Base-by-base conservation (phyloP, 2,888 invertebrate species). In the Sarcophaga rosellei region DNA sequence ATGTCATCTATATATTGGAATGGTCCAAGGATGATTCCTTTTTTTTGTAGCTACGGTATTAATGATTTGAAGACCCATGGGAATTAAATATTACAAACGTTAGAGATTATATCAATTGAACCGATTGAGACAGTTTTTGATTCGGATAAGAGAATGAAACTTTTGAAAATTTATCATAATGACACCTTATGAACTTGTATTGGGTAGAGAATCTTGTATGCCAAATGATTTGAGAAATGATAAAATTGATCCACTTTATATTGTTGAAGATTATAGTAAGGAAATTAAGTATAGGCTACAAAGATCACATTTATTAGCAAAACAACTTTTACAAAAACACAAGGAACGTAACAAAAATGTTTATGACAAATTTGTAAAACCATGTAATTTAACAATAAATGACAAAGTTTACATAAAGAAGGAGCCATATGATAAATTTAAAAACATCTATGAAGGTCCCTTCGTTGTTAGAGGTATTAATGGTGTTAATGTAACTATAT, bases 111-210 rank as follows among this genome's bases (percentile, higher is more conserved):
- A 17, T 53, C 75, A 21, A 23, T 68, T 1, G 73, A 80, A 6
- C 72, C 72, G 25, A 65, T 80, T 57, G 12, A 59, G n/a, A 80
- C 44, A 66, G 57, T 74, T 65, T 68, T 35, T 62, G 63, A 80
- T 53, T 12, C 45, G 25, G 45, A 81, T 84, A 73, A 79, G n/a
- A 84, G 70, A 45, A 85, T 12, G 76, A 63, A 66, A 76, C 53
- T 81, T 80, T 77, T 72, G 47, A 25, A 45, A 61, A 47, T 61
- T 62, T 23, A 74, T 74, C 74, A 74, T 23, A 47, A 23, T 20
- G 79, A 79, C 73, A 21, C 73, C 80, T 2, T 80, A 63, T 57
- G 70, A 79, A 63, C n/a, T 70, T 62, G 70, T 79, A 23, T 79
- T 79, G n/a, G 63, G 74, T 1, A 63, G 62, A 63, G 1, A 47